These are phyloP conservation scores for Dasypus novemcinctus DNA, from an alignment of 2,113 vertebrate species.

Conservation along the genomic window DNA sequence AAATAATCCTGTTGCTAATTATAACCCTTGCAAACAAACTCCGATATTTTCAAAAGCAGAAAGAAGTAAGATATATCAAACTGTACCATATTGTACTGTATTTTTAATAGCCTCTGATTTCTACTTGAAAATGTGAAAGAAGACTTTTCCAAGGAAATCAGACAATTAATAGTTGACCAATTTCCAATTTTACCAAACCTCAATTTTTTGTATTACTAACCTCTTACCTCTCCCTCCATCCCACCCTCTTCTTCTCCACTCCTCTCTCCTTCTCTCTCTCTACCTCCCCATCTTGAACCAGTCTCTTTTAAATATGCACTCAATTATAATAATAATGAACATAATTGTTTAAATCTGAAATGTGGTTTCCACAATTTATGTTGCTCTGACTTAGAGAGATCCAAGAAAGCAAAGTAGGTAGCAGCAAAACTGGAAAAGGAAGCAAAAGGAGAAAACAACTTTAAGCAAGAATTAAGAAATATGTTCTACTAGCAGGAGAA, in stretches of 20 bases:
- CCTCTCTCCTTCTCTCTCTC: not conserved
- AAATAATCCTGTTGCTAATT: not conserved
- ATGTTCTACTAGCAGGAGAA: not conserved
- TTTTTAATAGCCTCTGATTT: not conserved
- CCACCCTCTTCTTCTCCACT: too few species aligned
- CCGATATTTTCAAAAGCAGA: not conserved
- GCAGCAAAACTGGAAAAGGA: not conserved
- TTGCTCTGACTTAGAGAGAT: not conserved
- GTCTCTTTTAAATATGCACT: not conserved
- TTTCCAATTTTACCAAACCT: not conserved
- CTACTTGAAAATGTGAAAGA: not conserved
- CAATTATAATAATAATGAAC: not conserved
- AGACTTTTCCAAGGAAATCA: slow-evolving; percentile 11
- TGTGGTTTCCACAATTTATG: not conserved
- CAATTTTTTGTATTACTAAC: too few species aligned
- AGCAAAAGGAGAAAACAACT: slow-evolving; percentile 21
- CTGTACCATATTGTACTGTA: not conserved
- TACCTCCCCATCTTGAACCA: not conserved
- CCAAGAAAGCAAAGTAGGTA: slow-evolving; percentile 23
- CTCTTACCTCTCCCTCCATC: too few species aligned
- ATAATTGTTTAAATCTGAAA: not conserved
- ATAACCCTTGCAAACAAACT: slow-evolving; percentile 9
- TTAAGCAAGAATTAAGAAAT: not conserved
- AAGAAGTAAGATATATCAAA: not conserved
- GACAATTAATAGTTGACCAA: not conserved